Evolutionary conservation across 2,888 invertebrate genomes (phyloP).

Genomic region (Panorpa germanica): DNA sequence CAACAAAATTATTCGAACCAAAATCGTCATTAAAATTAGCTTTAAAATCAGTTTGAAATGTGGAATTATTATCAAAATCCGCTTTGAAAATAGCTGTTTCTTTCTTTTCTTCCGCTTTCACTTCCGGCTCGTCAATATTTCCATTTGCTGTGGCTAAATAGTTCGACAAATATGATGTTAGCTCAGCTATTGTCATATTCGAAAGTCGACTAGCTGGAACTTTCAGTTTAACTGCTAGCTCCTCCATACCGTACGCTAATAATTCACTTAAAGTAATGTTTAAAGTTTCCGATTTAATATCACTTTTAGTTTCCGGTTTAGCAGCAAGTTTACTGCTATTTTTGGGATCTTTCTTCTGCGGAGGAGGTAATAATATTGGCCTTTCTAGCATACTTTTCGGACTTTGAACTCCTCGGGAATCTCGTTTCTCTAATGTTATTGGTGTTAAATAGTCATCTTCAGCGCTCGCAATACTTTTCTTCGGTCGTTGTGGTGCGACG

Average conservation of each 20-base stretch:
- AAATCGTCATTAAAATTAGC: constrained; percentile 48
- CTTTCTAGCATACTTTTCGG: constrained; percentile 15
- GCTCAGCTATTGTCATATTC: constrained; percentile 71
- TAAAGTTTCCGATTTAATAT: constrained; percentile 9
- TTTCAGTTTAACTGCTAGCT: constrained; percentile 52
- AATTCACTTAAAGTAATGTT: constrained; percentile 64
- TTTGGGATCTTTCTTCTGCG: constrained; percentile 18
- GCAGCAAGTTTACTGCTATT: constrained; percentile 15
- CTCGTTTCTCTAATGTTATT: constrained; percentile 20
- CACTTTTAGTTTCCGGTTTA: constrained; percentile 14
- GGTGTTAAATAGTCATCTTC: constrained; percentile 56
- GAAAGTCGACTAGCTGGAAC: constrained; percentile 63
- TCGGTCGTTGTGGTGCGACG: constrained; percentile 26
- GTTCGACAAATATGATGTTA: constrained; percentile 59
- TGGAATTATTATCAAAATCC: no score
- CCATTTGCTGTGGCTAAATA: constrained; percentile 27
- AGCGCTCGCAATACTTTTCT: constrained; percentile 32
- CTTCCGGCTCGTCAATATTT: constrained; percentile 13
- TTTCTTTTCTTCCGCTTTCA: constrained; percentile 20
- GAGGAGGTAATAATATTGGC: constrained; percentile 29
- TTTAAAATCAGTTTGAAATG: constrained; percentile 9
- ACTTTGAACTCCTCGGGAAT: constrained; percentile 3
- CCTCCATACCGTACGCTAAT: constrained; percentile 63
- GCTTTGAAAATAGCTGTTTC: no score
- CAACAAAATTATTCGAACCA: constrained; percentile 36